Evolutionary conservation across 2,113 vertebrate species (phyloP).

Genomic region (Variabilichromis moorii): DNA sequence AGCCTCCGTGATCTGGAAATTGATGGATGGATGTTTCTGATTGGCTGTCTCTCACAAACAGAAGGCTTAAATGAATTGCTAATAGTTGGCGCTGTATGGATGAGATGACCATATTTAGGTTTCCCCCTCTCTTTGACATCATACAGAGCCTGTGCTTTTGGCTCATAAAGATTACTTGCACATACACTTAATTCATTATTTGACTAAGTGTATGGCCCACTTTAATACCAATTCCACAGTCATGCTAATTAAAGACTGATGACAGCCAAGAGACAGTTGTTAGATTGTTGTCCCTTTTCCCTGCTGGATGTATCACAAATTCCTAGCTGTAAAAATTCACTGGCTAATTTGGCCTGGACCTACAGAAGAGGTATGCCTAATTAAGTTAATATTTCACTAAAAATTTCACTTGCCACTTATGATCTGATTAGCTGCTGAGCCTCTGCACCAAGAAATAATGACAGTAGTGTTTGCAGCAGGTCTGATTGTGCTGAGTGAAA

Average conservation of each 20-base stretch:
- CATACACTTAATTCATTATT: background rate
- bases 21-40: background rate
- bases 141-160: background rate
- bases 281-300: background rate
- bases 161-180: background rate
- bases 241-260: background rate
- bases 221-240: background rate
- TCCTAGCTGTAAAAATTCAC: background rate
- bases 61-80: background rate
- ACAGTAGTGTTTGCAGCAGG: background rate
- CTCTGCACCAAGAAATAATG: background rate
- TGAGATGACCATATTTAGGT: background rate
- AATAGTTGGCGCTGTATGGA: background rate
- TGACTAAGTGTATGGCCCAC: background rate
- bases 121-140: background rate
- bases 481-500: background rate
- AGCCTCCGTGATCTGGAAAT: fast-evolving
- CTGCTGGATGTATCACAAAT: fast-evolving
- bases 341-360: background rate
- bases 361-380: background rate
- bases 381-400: background rate
- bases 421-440: background rate
- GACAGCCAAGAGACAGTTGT: background rate
- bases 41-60: background rate
- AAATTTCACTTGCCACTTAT: background rate